Conservation (phyloP, 2,888 invertebrate species). For the Drosophila mercatorum region DNA sequence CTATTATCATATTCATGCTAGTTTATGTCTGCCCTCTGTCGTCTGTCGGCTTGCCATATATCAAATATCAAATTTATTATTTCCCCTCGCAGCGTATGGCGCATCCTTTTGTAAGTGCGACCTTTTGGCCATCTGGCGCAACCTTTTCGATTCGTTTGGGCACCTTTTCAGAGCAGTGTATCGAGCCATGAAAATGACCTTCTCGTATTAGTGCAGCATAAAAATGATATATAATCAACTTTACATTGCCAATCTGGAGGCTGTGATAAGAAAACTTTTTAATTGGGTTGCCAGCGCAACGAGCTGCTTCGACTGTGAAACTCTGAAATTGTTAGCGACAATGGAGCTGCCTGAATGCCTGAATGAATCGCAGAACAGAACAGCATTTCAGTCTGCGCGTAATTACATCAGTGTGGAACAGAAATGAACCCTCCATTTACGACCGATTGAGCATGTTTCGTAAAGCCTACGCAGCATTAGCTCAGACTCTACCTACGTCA, state of each 20-base stretch:
- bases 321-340: conserved; percentile 7
- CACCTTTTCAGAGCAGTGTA: conserved; percentile 11
- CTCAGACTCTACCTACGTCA: conserved; percentile 24
- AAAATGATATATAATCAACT: conserved; percentile 66
- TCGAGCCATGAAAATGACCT: conserved; percentile 44
- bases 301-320: conserved; percentile 11
- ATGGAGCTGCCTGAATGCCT: conserved; percentile 10
- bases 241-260: conserved; percentile 51
- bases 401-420: conserved; percentile 46
- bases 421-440: conserved; percentile 47
- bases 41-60: neutral
- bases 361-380: conserved; percentile 18
- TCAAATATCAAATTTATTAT: conserved; percentile 18
- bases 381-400: conserved; percentile 27
- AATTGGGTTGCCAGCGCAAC: conserved; percentile 63
- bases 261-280: conserved; percentile 70
- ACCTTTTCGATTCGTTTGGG: conserved; percentile 18
- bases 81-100: conserved; percentile 6
- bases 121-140: conserved; percentile 3
- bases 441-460: conserved; percentile 46
- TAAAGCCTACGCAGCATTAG: conserved; percentile 28
- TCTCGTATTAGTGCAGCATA: conserved; percentile 31
- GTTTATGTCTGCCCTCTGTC: neutral
- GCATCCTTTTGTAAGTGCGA: conserved; percentile 1
- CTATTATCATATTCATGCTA: neutral